Base-by-base conservation (phyloP, 2,113 vertebrate species). In the Urocitellus parryii region DNA sequence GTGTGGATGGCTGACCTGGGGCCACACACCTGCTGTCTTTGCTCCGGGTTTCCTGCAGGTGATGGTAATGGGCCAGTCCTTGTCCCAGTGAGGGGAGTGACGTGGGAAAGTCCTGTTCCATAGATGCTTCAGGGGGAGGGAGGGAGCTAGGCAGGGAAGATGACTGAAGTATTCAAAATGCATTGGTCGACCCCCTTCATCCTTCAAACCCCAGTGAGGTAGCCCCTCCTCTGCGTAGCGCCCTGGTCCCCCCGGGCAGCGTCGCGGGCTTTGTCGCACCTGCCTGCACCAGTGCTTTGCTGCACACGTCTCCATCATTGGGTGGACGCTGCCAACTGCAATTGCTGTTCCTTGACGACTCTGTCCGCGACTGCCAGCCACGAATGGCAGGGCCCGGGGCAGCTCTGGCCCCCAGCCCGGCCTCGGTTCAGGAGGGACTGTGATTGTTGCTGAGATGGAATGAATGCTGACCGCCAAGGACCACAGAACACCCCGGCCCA, bases 271-370 rank as follows among this genome's bases (percentile, higher is more conserved):
- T 14, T 2, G 73, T 56, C 6, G 14, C 14, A 4, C 20, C 4
- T 25, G 51, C 56, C 58, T 48, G 13, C 37, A 13, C 18, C 17
- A 0, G 24, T 20, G 45, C 65, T 93, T 37, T 73, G 86, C 51
- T 6, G n/a, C 20, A 0, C n/a, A 0, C 4, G 7, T 6, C 29
- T 92, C 32, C 42, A 9, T 79, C 25, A 0, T 1, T 10, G 45
- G 53, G 5, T 11, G 32, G 17, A 25, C 48, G 24, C 13, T 24
- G 1, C 12, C 24, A 17, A 0, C 32, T 0, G 0, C 29, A 8
- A 24, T 8, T 20, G 1, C 1, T 2, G 48, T 32, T 48, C 58
- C 25, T 1, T 5, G 24, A 27, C 8, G 0, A 24, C 37, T 24
- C 1, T 1, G 10, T 18, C 17, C 32, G 12, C 2, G 65, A 68